Base-by-base conservation (phyloP, 2,888 invertebrate genomes). In the Drosophila neutralis region DNA sequence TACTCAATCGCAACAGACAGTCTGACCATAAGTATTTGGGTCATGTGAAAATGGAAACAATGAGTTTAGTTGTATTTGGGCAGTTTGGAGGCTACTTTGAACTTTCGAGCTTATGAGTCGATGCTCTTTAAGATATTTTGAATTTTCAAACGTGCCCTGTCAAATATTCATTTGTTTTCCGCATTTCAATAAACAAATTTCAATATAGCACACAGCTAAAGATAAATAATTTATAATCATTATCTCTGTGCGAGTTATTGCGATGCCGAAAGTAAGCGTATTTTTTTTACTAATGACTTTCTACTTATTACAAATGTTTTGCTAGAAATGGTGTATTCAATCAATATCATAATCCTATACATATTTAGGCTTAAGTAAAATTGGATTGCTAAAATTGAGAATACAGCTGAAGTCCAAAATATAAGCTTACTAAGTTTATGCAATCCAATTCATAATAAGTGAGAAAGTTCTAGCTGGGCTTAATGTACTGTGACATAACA, bases 41-140 rank as follows among this genome's bases (percentile, higher is more conserved):
- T 15, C 36, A 38, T 56, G 38, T 38, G 56, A 38, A 56, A 36
- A 15, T 53, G 35, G 15, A 53, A 35, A 35, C 15, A 53, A 21
- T 21, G 7, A 18, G 27, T 49, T 27, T 29, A 1, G 27, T 49
- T 49, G 27, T 49, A 18, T 6, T 49, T 48, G 24, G 24, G 24
- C 48, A 24, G 15, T 48, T 48, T 1, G 48, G 10, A 3, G 49
- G 15, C 45, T 45, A 45, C 15, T 49, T 18, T 29, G 40, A 56
- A 56, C 33, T 53, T 21, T 15, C 10, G 6, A 15, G 52, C 35
- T 53, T 18, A 24, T 35, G 53, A 18, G 35, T 21, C 35, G 35
- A 15, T 27, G 54, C 6, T 38, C 36, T 54, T 38, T 36, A 29
- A 49, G 8, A 49, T 49, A 10, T 10, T 49, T 18, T 5, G 0